A percentile compares a stretch with the other conserved stretches of the same genome.
phyloP scores from a whole-genome alignment of 2,113 vertebrate species.

The Otus sunia region DNA sequence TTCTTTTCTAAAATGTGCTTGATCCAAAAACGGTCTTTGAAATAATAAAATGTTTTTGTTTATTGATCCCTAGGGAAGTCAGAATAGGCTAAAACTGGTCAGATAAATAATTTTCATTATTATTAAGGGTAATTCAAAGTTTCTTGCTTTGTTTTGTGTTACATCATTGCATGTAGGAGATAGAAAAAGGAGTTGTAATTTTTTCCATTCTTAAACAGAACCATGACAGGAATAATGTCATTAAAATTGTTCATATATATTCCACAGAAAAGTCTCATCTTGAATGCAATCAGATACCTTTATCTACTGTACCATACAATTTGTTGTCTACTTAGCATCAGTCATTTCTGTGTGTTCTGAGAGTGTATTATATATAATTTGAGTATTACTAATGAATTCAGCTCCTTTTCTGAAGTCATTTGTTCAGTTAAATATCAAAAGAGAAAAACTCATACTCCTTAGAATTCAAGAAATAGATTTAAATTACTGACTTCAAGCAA shows the following conservation, averaged over 20 bases:
- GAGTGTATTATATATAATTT: neutral
- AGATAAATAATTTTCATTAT: conserved; percentile 31
- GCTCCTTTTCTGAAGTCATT: neutral
- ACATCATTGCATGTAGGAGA: neutral
- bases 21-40: neutral
- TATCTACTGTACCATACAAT: neutral
- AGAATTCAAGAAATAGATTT: conserved; percentile 12
- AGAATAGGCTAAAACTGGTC: neutral
- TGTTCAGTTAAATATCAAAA: conserved; percentile 1
- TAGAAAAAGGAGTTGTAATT: neutral
- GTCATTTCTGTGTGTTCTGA: neutral
- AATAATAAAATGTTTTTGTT: neutral
- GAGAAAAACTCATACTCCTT: neutral
- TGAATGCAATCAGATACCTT: neutral
- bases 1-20: neutral
- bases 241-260: neutral
- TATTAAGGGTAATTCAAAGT: neutral
- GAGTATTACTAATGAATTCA: conserved; percentile 1
- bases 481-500: conserved; percentile 3
- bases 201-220: neutral
- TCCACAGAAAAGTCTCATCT: neutral
- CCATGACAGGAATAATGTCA: neutral
- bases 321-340: conserved; percentile 4
- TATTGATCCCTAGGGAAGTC: conserved; percentile 14
- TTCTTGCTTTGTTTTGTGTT: neutral